Evolutionary conservation across 2,113 vertebrate species (phyloP).

Genomic region (Rhagologus leucostigma): DNA sequence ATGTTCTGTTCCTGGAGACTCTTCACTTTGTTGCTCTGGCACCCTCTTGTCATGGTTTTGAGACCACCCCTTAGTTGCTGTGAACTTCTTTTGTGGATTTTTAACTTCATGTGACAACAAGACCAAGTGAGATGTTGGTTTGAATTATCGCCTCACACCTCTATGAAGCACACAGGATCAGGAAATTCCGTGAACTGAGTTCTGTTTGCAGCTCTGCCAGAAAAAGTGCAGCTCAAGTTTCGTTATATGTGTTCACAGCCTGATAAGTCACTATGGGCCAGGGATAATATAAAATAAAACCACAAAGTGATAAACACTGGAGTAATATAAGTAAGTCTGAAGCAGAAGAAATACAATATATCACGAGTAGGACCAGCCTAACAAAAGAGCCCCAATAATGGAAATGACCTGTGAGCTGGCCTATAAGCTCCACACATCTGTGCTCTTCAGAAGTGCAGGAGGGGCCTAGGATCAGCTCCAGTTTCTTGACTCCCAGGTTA

Average conservation of each 20-base stretch:
- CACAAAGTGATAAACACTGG: slow-evolving; percentile 56
- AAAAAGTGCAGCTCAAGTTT: slow-evolving; percentile 59
- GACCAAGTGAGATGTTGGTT: slow-evolving; percentile 36
- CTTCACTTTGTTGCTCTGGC: neutral
- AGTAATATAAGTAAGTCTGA: slow-evolving; percentile 48
- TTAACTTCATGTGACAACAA: neutral
- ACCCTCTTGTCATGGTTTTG: neutral
- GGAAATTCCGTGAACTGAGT: slow-evolving; percentile 64
- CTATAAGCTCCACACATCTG: neutral
- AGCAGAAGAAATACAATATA: slow-evolving; percentile 2
- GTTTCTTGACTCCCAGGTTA: neutral
- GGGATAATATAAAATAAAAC: slow-evolving; percentile 71
- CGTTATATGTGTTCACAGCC: slow-evolving; percentile 62
- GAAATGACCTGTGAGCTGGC: neutral
- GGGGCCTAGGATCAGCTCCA: neutral
- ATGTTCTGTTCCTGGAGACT: neutral
- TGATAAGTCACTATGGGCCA: slow-evolving; percentile 68
- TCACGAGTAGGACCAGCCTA: neutral
- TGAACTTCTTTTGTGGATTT: neutral
- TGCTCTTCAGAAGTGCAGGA: neutral
- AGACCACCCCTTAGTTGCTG: neutral
- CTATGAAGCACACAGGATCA: slow-evolving; percentile 54
- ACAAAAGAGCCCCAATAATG: neutral
- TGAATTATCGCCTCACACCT: slow-evolving; percentile 66
- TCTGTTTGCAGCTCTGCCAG: slow-evolving; percentile 62